Evolutionary conservation across 2,113 vertebrate species (phyloP), one percentile per base, ranked within the genome.

Genomic region (Myiozetetes cayanensis): DNA sequence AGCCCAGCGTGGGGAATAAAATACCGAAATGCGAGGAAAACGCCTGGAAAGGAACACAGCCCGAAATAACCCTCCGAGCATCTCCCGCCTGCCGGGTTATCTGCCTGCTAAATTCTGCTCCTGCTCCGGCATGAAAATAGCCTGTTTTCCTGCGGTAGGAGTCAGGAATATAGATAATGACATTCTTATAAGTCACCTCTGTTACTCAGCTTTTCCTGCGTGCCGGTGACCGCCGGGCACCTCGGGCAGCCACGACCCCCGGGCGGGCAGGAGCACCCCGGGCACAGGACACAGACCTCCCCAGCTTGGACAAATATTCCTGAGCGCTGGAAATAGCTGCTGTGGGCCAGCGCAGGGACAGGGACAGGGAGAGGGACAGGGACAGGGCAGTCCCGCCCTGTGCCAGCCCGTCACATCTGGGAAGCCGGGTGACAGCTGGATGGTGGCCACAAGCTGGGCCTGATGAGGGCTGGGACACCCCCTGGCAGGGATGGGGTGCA

Each of bases 121-220:
- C 87, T 27, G 73, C 93, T 41, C 53, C 62, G 33, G 82, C 96
- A 61, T 93, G 94, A 68, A 96, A 96, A 95, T 94, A 95, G 85
- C 74, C 93, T 96, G 94, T 96, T 95, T 96, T 94, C 71, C 90
- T 96, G 96, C 49, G 96, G 96, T 95, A 81, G 92, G 81, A 96
- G 95, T 70, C 95, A 94, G 92, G 94, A 94, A 95, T 87, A 93
- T 76, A 87, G 95, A 96, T 96, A 96, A 96, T 96, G 96, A 96
- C 95, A 94, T 94, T 95, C 92, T 72, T 78, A 93, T 94, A 95
- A 95, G 94, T 96, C 96, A 95, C 95, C 94, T 94, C 96, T 75
- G 70, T 96, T 96, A 96, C 94, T 96, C 96, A 96, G 96, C 90
- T 95, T 96, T 96, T 96, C 96, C 96, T 95, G 87, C 4, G 1